Evolutionary conservation across 2,888 invertebrate species (phyloP), one percentile per base, ranked within the genome.

Genomic region (Cylindroiulus punctatus): DNA sequence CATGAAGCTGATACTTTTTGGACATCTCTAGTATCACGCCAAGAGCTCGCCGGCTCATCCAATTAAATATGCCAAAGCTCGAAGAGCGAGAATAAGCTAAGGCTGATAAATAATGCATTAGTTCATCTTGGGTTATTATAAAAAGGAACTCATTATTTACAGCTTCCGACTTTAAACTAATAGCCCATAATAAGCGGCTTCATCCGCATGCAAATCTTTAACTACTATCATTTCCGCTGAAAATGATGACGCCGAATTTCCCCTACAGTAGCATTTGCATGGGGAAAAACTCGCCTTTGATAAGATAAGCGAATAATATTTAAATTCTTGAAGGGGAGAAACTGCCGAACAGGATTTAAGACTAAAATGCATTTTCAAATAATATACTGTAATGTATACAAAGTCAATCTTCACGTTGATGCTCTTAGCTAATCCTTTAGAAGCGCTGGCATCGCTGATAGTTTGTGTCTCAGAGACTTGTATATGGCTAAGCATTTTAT

Each of bases 141-240:
- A 76, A 76, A 17, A 76, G 76, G 76, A 76, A 76, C 76, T 76
- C 76, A 76, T 76, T 76, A 76, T 76, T 76, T 76, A 76, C 76
- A 76, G 76, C 30, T 76, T 76, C 76, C 76, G 76, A 76, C 76
- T 76, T 76, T 76, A 76, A 76, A 76, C 76, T 76, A 76, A 76
- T 76, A 76, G 76, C 76, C 76, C 30, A 30, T 76, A 76, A 76
- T 76, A 76, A 76, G 26, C 76, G 14, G 26, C 76, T 30, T 76
- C 76, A 76, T 76, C 76, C 76, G 30, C 76, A 76, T 76, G 76
- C 76, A 76, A 26, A 76, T 76, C 76, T 30, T 76, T 76, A 76
- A 76, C 22, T 30, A 30, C 76, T 76, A 76, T 76, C 76, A 30
- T 76, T 76, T 76, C 76, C 76, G 76, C 14, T 76, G 14, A 76